A percentile compares a stretch with the other conserved stretches of the same genome.
phyloP scores from a whole-genome alignment of 2,797 vertebrate genomes.

The Alcedo atthis region DNA sequence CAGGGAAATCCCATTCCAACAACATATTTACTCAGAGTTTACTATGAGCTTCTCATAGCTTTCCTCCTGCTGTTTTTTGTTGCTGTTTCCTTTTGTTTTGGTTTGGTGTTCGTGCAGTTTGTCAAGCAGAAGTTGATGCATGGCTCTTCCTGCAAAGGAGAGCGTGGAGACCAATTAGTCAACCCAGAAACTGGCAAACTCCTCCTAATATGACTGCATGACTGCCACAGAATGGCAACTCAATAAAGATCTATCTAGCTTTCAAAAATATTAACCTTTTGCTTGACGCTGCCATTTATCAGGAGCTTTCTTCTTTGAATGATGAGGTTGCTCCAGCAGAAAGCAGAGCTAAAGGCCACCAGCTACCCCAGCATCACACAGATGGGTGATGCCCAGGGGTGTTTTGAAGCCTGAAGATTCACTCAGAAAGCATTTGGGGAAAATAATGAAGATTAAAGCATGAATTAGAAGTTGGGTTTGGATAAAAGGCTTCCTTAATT shows the following conservation, averaged over 20 bases:
- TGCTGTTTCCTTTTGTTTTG: neutral
- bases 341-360: neutral
- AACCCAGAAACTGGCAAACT: neutral
- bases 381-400: constrained; percentile 21
- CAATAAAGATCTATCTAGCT: constrained; percentile 36
- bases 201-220: neutral
- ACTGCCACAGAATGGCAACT: constrained; percentile 24
- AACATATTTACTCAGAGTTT: neutral
- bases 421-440: neutral
- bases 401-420: neutral
- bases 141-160: neutral
- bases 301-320: neutral
- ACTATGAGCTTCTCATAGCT: neutral
- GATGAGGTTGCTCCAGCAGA: neutral
- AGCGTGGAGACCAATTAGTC: constrained; percentile 42
- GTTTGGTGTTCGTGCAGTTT: neutral
- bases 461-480: neutral
- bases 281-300: constrained; percentile 11
- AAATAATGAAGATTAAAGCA: constrained; percentile 1
- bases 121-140: constrained; percentile 14
- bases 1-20: neutral
- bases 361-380: neutral
- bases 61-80: neutral
- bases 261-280: constrained; percentile 44
- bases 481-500: constrained; percentile 26